Conservation (phyloP, 2,113 vertebrate species). For the Lepus timidus region DNA sequence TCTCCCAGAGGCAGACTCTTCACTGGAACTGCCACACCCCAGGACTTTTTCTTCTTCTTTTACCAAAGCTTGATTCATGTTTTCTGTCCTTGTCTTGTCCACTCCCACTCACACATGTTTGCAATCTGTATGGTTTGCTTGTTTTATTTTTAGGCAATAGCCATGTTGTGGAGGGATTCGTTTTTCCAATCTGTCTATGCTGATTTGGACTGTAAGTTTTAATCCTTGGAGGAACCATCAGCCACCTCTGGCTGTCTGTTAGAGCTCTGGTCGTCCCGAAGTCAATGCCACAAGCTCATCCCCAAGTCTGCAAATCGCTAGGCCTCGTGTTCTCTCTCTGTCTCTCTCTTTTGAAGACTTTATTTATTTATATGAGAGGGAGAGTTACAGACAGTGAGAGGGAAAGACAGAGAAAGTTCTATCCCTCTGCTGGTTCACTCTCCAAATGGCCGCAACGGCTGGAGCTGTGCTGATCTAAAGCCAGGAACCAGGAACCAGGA, state of each 20-base stretch:
- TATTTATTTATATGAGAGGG: too few relatives aligned
- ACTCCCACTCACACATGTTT: not conserved
- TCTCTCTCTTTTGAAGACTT: not conserved
- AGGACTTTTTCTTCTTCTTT: not conserved
- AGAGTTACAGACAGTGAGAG: too few relatives aligned
- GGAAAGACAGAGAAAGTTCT: too few relatives aligned
- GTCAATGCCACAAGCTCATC: not conserved
- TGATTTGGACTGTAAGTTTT: constrained; percentile 49
- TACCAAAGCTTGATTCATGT: not conserved
- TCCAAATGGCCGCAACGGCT: too few relatives aligned
- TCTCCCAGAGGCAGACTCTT: not conserved
- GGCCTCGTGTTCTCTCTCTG: not conserved
- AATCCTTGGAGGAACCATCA: constrained; percentile 6
- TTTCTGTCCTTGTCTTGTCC: not conserved
- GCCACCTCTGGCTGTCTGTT: not conserved
- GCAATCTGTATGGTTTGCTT: not conserved
- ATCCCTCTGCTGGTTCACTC: too few relatives aligned
- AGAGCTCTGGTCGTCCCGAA: not conserved
- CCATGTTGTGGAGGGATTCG: not conserved
- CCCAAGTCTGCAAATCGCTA: not conserved
- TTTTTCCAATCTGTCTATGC: not conserved
- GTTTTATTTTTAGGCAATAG: not conserved
- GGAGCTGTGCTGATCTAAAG: too few relatives aligned
- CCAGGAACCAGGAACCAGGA: too few relatives aligned
- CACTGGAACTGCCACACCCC: not conserved